phyloP scores from a whole-genome alignment of 2,113 vertebrate species.

The Aegotheles bennettii region DNA sequence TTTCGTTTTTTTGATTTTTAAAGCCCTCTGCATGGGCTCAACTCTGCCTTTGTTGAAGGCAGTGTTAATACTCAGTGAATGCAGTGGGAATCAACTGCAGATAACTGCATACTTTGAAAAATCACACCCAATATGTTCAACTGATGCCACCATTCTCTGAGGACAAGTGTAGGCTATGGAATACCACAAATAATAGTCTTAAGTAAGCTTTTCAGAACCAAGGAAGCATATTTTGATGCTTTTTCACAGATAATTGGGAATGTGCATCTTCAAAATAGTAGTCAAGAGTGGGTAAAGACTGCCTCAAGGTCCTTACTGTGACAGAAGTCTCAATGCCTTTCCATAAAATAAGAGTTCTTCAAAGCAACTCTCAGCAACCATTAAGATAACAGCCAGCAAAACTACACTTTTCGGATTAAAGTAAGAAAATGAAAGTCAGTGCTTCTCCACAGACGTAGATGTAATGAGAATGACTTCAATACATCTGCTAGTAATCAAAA shows the following conservation, averaged over 20 bases:
- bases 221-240: neutral
- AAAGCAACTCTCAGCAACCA: neutral
- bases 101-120: constrained; percentile 43
- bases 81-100: constrained; percentile 10
- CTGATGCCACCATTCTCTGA: constrained; percentile 4
- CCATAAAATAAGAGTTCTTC: constrained; percentile 9
- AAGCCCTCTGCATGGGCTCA: constrained; percentile 10
- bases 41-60: constrained; percentile 37
- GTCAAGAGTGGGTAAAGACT: neutral
- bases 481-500: neutral
- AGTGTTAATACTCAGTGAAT: neutral
- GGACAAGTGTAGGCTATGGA: constrained; percentile 31
- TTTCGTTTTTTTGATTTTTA: neutral
- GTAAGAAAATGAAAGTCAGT: neutral
- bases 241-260: neutral
- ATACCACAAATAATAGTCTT: constrained; percentile 11
- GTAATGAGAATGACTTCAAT: neutral
- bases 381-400: neutral
- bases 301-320: neutral
- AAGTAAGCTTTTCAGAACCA: neutral
- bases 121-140: constrained; percentile 46
- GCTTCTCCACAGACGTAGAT: neutral
- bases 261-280: constrained; percentile 2
- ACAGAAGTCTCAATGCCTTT: constrained; percentile 5
- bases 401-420: neutral